phyloP scores from a whole-genome alignment of 2,113 vertebrate genomes.

The Syngnathus floridae region DNA sequence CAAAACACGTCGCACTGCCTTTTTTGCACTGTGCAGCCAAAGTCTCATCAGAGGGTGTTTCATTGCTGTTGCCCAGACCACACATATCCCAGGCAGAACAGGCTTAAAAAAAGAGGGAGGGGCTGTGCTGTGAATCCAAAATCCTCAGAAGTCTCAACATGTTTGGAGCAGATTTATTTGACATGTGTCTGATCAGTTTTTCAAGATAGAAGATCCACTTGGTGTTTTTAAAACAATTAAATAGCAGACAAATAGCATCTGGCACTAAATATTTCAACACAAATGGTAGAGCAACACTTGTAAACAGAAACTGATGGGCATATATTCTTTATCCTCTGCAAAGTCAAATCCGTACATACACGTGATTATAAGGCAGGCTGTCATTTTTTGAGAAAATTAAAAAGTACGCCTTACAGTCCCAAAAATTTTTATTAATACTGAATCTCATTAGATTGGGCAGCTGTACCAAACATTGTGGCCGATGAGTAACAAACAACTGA shows the following conservation, averaged over 20 bases:
- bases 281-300: too few relatives aligned
- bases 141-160: slow-evolving; percentile 1
- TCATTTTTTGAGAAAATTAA: too few relatives aligned
- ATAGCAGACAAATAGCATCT: not conserved
- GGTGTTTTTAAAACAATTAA: not conserved
- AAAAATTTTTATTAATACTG: not conserved
- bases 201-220: too few relatives aligned
- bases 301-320: too few relatives aligned
- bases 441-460: not conserved
- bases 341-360: too few relatives aligned
- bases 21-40: slow-evolving; percentile 35
- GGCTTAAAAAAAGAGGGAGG: slow-evolving; percentile 29
- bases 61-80: slow-evolving; percentile 49
- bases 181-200: not conserved
- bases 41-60: slow-evolving; percentile 55
- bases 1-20: slow-evolving; percentile 9
- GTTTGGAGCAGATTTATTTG: not conserved
- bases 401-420: too few relatives aligned
- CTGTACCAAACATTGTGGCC: not conserved
- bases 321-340: too few relatives aligned
- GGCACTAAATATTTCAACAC: not conserved
- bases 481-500: slow-evolving; percentile 28
- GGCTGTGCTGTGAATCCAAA: slow-evolving; percentile 36
- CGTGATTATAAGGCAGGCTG: too few relatives aligned
- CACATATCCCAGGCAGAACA: slow-evolving; percentile 34